Conservation (phyloP, 2,888 invertebrate species). For the Vanessa cardui region DNA sequence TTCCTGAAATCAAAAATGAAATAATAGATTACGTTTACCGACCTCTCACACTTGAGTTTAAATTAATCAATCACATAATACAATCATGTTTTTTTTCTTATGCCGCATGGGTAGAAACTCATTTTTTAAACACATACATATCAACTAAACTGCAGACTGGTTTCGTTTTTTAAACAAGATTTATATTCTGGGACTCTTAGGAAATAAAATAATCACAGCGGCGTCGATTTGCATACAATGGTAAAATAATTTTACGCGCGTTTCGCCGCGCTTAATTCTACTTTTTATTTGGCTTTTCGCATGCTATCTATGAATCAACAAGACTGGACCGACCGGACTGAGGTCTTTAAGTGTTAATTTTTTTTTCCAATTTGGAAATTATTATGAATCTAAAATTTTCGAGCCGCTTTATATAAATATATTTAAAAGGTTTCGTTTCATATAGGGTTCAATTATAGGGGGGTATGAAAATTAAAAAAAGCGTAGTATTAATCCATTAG, state of each 20-base stretch:
- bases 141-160: constrained; percentile 65
- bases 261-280: constrained; percentile 81
- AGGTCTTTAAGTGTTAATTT: constrained; percentile 77
- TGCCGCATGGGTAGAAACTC: constrained; percentile 25
- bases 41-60: no score
- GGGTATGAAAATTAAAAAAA: constrained; percentile 28
- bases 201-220: constrained; percentile 82
- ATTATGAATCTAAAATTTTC: background rate
- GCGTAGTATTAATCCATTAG: constrained; percentile 13
- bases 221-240: constrained; percentile 82
- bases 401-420: background rate
- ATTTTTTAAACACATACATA: constrained; percentile 60
- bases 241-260: constrained; percentile 84
- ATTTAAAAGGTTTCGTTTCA: background rate
- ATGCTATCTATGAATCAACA: constrained; percentile 82
- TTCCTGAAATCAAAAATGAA: no score
- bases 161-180: constrained; percentile 76
- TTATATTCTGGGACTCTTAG: constrained; percentile 79
- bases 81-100: constrained; percentile 17
- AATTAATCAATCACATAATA: background rate
- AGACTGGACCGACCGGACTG: constrained; percentile 56
- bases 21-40: no score
- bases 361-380: constrained; percentile 49
- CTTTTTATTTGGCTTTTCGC: constrained; percentile 80
- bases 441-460: no score